Evolutionary conservation across 2,797 vertebrate species (phyloP).

Genomic region (Myotis vivesi): DNA sequence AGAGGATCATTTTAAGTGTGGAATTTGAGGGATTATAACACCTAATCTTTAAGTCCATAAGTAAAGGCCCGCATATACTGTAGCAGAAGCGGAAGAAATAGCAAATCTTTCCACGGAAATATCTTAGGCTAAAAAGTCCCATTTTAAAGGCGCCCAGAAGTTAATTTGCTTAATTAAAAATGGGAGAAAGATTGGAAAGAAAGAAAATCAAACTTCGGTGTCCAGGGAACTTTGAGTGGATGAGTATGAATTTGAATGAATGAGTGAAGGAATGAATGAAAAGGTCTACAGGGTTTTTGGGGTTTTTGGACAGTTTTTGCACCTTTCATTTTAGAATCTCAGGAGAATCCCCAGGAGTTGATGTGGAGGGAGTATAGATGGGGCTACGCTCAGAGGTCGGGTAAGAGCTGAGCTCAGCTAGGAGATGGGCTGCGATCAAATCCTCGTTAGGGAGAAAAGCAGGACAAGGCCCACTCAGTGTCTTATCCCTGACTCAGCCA

Average conservation of each 20-base stretch:
- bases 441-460: background rate
- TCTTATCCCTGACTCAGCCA: background rate
- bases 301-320: background rate
- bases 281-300: background rate
- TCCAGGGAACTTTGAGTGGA: background rate
- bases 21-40: background rate
- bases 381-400: background rate
- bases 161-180: background rate
- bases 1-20: background rate
- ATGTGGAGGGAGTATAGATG: rapidly evolving
- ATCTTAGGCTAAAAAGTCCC: background rate
- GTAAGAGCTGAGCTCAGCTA: background rate
- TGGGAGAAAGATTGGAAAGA: background rate
- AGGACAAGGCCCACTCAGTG: background rate
- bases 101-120: background rate
- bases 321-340: background rate
- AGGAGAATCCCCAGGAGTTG: background rate
- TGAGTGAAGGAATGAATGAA: background rate
- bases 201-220: background rate
- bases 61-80: background rate
- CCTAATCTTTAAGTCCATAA: background rate
- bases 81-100: background rate
- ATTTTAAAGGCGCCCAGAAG: background rate
- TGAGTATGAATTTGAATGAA: background rate
- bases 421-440: background rate